phyloP scores from a whole-genome alignment of 2,797 vertebrate genomes.

The Taenioides sp. region DNA sequence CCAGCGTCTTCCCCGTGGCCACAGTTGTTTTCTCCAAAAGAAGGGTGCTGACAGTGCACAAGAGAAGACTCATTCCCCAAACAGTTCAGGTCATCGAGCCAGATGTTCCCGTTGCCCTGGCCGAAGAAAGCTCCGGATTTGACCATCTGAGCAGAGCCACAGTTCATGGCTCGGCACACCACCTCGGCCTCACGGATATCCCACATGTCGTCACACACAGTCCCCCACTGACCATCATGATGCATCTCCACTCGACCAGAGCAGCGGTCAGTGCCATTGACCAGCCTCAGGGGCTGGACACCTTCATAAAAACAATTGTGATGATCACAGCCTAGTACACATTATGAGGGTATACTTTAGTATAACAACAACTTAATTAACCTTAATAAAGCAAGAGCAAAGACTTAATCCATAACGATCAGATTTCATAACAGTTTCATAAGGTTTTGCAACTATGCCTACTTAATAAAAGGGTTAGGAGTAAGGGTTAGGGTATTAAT shows the following conservation, averaged over 20 bases:
- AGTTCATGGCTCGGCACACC: slow-evolving; percentile 63
- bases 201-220: slow-evolving; percentile 70
- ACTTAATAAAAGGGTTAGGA: too few species aligned
- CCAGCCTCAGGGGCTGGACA: slow-evolving; percentile 35
- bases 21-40: slow-evolving; percentile 59
- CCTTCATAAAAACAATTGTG: slow-evolving; percentile 27
- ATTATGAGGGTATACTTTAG: too few species aligned
- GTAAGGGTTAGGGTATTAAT: too few species aligned
- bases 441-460: too few species aligned
- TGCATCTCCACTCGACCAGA: slow-evolving; percentile 66
- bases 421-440: too few species aligned
- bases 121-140: slow-evolving; percentile 56
- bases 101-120: slow-evolving; percentile 49
- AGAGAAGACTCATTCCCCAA: slow-evolving; percentile 56
- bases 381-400: too few species aligned
- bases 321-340: not conserved
- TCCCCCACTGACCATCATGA: slow-evolving; percentile 64
- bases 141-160: slow-evolving; percentile 52
- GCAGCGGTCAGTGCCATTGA: slow-evolving; percentile 61
- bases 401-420: too few species aligned
- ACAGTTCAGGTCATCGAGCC: slow-evolving; percentile 64
- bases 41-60: slow-evolving; percentile 39
- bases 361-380: too few species aligned
- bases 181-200: slow-evolving; percentile 61
- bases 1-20: slow-evolving; percentile 67